Evolutionary conservation across 30 jellyfish, hydroid and myxozoan species (phyloP), one percentile per base, ranked within the genome.

Genomic region (Hydra vulgaris): DNA sequence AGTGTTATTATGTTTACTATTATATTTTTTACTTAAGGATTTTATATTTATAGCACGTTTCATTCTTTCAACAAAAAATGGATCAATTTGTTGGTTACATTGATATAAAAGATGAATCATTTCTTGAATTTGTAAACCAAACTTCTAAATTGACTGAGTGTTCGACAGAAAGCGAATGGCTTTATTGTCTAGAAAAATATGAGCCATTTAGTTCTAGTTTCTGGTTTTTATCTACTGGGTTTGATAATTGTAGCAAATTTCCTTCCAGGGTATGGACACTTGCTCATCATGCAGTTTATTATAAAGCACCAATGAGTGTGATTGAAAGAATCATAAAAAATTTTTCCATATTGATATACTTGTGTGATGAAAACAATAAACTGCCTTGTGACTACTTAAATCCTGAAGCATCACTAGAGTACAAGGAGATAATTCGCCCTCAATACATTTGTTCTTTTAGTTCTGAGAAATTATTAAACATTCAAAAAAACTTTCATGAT

Each of bases 201-300:
- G 82, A 78, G 15, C 12, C 12, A 40, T 5, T 40, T 40, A 3
- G 61, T 40, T 40, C 61, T 40, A 40, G 61, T 40, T 40, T 40
- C 12, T 40, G 61, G 61, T 40, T 40, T 40, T 40, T 40, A 40
- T 40, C 61, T 40, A 40, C 5, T 18, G 23, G 54, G 7, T 15
- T 0, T 18, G 27, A 78, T 15, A 80, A 78, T 4, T 25, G 19
- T 19, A 16, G 27, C 24, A 23, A 15, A 17, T 78, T 78, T 61
- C 85, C 85, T 1, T 21, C 81, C 8, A 52, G 53, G 22, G 8
- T 52, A 1, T 78, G 85, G 85, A 78, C 85, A 54, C 26, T 78
- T 61, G 22, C 26, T 53, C 85, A 78, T 61, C 85, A 78, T 53
- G 85, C 78, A 21, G 85, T 75, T 52, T 61, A 53, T 61, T 66